Base-by-base conservation (phyloP, 2,888 invertebrate genomes). In the Drosophila flavopinicola region DNA sequence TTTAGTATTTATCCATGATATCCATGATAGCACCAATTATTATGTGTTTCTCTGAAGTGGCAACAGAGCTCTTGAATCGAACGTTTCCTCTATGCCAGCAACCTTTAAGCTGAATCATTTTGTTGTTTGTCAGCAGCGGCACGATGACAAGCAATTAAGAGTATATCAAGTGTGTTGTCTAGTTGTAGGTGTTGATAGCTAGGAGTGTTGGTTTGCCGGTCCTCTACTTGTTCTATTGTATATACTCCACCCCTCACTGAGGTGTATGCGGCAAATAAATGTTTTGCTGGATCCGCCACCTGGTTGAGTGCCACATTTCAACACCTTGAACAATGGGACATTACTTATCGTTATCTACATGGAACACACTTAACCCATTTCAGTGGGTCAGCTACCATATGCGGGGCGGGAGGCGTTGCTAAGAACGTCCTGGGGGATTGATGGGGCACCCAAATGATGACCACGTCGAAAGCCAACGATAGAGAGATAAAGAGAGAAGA, bases 331-430 rank as follows among this genome's bases (percentile, higher is more conserved):
- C 73, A 69, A 69, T 66, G 45, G 59, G 11, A 38, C 33, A 13
- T 44, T 69, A 25, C 30, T 57, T 63, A 27, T 32, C 59, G 53
- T 54, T 69, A 66, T 69, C 49, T 72, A 45, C 70, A 70, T 56
- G 54, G 27, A 41, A 56, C 49, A 54, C 54, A 60, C 65, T 72
- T 76, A 65, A 68, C 73, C 76, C 73, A 72, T 71, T 71, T 56
- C 48, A 24, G 54, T 66, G 45, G 35, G 35, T 37, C 59, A 59
- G 37, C 11, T 29, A 24, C 35, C 44, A 30, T 20, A 48, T 51
- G 32, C 37, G 20, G 41, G 59, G n/a, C n/a, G n/a, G n/a, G n/a
- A n/a, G 66, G 35, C 44, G 59, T 45, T 39, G 66, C 44, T 54
- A 49, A 66, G 42, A 48, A 57, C n/a, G 41, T 71, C 23, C 74